Base-by-base conservation (phyloP, 92 coral and sea anemone genomes). In the Epizoanthus fatuus region DNA sequence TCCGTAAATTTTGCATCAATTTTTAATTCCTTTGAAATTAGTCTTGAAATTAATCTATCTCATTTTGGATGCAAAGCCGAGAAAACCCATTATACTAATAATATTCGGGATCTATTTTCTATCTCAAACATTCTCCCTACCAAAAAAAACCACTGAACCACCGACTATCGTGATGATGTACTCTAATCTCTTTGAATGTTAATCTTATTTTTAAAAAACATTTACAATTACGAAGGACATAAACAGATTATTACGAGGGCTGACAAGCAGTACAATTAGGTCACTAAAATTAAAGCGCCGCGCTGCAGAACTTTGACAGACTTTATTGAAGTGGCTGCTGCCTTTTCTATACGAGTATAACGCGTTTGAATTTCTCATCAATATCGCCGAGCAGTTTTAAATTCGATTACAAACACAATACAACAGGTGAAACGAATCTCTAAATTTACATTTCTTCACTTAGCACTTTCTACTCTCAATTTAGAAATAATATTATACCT, bases 1-100 rank as follows among this genome's bases (percentile, higher is more conserved):
- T 77, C 14, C 49, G 70, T 77, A 69, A 60, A 62, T 60, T 62
- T 42, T 40, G 56, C 82, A 77, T 77, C 58, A 77, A 77, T 77
- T 60, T 42, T 60, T 77, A 60, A 77, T 77, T 44, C 68, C 69
- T n/a, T 59, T 19, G 32, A 60, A 54, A 75, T 52, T 32, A 60
- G 51, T 42, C 82, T 29, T 0, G 1, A 77, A 44, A 11, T 42
- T 40, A 75, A 77, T 59, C 58, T 17, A 32, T 37, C 7, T 60
- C 63, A 38, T 47, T 77, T 59, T 22, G 19, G 29, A 62, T 39
- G 32, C 69, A 77, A 20, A 29, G 2, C 35, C 35, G 4, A 42
- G 4, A 4, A 64, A 66, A 37, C 17, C 8, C 42, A 13, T 65
- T 38, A 14, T 66, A 16, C 12, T 9, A 13, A 39, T 8, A 66